Evolutionary conservation across 2,888 invertebrate species (phyloP).

Genomic region (Sepiola atlantica): DNA sequence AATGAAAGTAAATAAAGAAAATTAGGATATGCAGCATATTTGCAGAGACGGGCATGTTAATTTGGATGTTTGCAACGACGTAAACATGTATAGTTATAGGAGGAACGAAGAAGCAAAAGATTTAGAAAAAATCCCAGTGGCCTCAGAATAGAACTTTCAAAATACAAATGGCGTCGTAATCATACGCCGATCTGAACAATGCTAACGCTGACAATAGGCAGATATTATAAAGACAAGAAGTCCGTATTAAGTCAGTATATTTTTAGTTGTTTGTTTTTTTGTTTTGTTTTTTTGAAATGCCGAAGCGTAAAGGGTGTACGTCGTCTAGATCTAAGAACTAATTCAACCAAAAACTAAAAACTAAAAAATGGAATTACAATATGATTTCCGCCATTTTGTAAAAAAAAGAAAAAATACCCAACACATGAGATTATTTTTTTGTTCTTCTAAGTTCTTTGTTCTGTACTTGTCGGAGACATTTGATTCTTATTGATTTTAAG

Average conservation of each 20-base stretch:
- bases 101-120: neutral
- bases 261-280: no score
- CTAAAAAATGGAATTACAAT: neutral
- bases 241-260: neutral
- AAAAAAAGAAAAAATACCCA: neutral
- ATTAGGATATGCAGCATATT: neutral
- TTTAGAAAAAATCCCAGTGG: neutral
- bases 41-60: neutral
- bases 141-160: neutral
- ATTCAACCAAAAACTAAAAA: neutral
- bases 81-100: neutral
- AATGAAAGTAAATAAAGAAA: neutral
- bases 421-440: neutral
- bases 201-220: neutral
- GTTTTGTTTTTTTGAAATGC: neutral
- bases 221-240: neutral
- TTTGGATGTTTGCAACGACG: neutral
- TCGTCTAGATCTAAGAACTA: neutral
- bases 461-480: neutral
- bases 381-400: neutral
- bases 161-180: neutral
- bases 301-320: neutral
- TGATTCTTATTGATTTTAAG: slow-evolving; percentile 20
- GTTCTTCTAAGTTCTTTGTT: neutral
- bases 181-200: neutral